phyloP scores from a whole-genome alignment of 2,113 vertebrate species.

The Epinephelus lanceolatus region DNA sequence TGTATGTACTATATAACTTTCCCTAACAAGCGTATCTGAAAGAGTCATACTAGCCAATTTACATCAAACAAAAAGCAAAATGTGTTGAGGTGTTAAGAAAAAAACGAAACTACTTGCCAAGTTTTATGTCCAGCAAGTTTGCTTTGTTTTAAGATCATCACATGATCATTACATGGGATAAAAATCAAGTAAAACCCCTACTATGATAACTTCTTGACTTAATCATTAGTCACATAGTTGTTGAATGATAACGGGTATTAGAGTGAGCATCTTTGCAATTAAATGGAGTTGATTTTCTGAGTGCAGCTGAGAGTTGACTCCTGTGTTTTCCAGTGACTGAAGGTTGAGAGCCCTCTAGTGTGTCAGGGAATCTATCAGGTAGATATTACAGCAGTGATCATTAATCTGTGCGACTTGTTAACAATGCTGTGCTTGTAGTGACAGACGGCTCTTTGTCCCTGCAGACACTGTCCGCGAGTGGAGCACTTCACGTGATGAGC shows the following conservation, averaged over 20 bases:
- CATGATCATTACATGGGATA: neutral
- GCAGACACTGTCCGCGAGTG: conserved; percentile 21
- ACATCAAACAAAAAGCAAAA: neutral
- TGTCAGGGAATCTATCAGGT: conserved; percentile 18
- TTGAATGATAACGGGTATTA: neutral
- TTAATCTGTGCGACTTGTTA: conserved; percentile 57
- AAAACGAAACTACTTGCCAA: neutral
- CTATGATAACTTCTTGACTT: neutral
- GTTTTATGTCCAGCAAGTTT: neutral
- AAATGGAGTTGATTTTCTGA: neutral
- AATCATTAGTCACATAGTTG: neutral
- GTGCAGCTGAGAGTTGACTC: neutral
- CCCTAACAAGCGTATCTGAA: neutral
- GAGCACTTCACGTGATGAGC: conserved; percentile 39
- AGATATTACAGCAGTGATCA: conserved; percentile 44
- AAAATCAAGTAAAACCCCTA: neutral
- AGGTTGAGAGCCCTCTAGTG: conserved; percentile 16
- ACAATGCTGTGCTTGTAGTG: conserved; percentile 35
- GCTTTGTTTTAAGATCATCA: neutral
- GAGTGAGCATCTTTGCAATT: neutral
- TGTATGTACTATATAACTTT: neutral
- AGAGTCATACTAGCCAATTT: neutral
- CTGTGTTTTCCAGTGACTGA: neutral
- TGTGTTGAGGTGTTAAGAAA: neutral
- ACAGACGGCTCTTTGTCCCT: conserved; percentile 43